A percentile compares a stretch with the other conserved stretches of the same genome.
Conservation (phyloP, 1,140 invertebrate species). For the Teleogryllus occipitalis region DNA sequence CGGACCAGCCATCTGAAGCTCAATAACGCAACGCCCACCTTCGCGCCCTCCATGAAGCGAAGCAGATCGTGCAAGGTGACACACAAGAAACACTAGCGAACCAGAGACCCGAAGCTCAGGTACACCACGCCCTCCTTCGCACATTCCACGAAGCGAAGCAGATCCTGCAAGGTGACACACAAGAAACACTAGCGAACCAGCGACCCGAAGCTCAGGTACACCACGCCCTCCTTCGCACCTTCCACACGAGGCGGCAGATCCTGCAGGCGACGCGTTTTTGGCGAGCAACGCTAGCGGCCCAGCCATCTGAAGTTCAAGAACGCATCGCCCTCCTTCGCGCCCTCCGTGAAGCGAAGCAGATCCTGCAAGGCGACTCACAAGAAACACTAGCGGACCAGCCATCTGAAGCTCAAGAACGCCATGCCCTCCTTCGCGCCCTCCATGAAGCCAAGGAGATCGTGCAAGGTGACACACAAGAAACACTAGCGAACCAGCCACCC, state of each 20-base stretch:
- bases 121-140: constrained; percentile 33
- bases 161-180: constrained; percentile 10
- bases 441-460: constrained; percentile 19
- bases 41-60: constrained; percentile 28
- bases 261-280: too few species aligned
- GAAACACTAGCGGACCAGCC: constrained; percentile 29
- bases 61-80: constrained; percentile 27
- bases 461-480: not conserved
- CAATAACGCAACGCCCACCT: too few species aligned
- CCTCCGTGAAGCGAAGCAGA: constrained; percentile 25
- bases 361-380: constrained; percentile 29
- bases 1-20: too few species aligned
- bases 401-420: constrained; percentile 34
- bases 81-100: too few species aligned
- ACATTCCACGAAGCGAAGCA: constrained; percentile 22
- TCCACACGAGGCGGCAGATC: constrained; percentile 21
- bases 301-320: too few species aligned
- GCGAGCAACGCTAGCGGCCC: too few species aligned
- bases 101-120: constrained; percentile 33
- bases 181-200: constrained; percentile 23
- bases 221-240: constrained; percentile 31
- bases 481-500: constrained; percentile 29
- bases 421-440: constrained; percentile 31
- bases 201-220: constrained; percentile 35
- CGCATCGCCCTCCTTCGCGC: constrained; percentile 30